Evolutionary conservation across 1,140 invertebrate genomes (phyloP), one percentile per base, ranked within the genome.

Genomic region (Hetaerina americana): DNA sequence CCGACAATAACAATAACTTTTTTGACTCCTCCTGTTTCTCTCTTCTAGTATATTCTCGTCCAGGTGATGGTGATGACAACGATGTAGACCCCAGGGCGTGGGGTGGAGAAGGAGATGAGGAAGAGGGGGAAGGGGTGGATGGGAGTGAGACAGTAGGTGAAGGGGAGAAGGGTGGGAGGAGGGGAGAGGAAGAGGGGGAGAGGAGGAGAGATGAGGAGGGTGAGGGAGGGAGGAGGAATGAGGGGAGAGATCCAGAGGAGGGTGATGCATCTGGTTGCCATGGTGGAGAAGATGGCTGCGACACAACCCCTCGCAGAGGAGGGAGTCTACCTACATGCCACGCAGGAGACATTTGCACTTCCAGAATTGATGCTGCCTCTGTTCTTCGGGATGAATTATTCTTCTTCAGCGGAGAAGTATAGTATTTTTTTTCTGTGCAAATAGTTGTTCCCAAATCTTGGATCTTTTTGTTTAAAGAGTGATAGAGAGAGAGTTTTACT

Each of bases 391-490:
- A 81, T 24, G 88, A 91, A 79, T 80, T 92, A 6, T 92, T 88
- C 76, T 83, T 92, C n/a, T 91, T 92, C 76, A 91, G 90, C 79
- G 86, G 85, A 74, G 81, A 87, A 79, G 88, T 91, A 80, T 78
- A 70, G 73, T 70, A 24, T 10, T 70, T 24, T 74, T 40, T 18
- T 71, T 70, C n/a, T 74, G 69, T 66, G 24, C 25, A 68, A 18
- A 25, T 75, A 66, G 72, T n/a, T n/a, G n/a, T n/a, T n/a, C n/a
- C n/a, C n/a, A n/a, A n/a, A n/a, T n/a, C n/a, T n/a, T n/a, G n/a
- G n/a, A n/a, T n/a, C n/a, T n/a, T n/a, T n/a, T n/a, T n/a, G n/a
- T n/a, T n/a, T n/a, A n/a, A n/a, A n/a, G n/a, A n/a, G n/a, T n/a
- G n/a, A n/a, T n/a, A n/a, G n/a, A n/a, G n/a, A n/a, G n/a, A n/a